A percentile compares a stretch with the other conserved stretches of the same genome.
Evolutionary conservation across 2,888 invertebrate genomes (phyloP).

Genomic region (Gymnosoma rotundatum): DNA sequence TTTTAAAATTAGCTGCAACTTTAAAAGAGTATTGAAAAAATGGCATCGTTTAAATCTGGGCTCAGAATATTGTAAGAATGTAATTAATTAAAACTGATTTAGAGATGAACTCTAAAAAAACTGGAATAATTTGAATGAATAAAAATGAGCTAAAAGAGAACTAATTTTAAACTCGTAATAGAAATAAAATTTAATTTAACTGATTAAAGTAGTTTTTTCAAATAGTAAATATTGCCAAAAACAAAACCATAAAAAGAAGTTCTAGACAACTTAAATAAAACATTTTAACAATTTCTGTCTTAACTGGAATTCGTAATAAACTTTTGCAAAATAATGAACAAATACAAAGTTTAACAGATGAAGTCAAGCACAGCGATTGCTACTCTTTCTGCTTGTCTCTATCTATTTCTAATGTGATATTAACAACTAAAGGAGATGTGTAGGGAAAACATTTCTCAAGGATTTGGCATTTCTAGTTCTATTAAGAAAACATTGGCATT

Average conservation of each 20-base stretch:
- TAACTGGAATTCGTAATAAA: slow-evolving; percentile 15
- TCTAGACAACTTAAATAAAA: slow-evolving; percentile 31
- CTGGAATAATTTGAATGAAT: too few relatives aligned
- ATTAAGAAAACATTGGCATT: not conserved
- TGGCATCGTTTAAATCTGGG: too few relatives aligned
- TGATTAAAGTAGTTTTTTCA: not conserved
- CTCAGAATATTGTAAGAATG: too few relatives aligned
- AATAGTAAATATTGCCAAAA: too few relatives aligned
- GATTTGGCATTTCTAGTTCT: not conserved
- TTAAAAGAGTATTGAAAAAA: too few relatives aligned
- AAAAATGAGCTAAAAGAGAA: not conserved
- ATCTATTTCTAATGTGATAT: not conserved
- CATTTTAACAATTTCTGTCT: slow-evolving; percentile 30
- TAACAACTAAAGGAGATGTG: not conserved
- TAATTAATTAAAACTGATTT: not conserved
- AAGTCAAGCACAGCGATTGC: slow-evolving; percentile 46
- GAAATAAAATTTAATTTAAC: slow-evolving; percentile 3
- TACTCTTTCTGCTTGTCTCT: slow-evolving; percentile 4
- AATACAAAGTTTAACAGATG: slow-evolving; percentile 35
- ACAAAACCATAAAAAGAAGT: not conserved
- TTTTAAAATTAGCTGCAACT: too few relatives aligned
- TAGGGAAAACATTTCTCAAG: not conserved
- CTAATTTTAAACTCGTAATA: not conserved
- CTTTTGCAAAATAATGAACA: slow-evolving; percentile 32
- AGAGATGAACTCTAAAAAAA: not conserved